These are phyloP conservation scores for Grammomys surdaster DNA, from an alignment of 2,113 vertebrate species.

Conservation along the genomic window DNA sequence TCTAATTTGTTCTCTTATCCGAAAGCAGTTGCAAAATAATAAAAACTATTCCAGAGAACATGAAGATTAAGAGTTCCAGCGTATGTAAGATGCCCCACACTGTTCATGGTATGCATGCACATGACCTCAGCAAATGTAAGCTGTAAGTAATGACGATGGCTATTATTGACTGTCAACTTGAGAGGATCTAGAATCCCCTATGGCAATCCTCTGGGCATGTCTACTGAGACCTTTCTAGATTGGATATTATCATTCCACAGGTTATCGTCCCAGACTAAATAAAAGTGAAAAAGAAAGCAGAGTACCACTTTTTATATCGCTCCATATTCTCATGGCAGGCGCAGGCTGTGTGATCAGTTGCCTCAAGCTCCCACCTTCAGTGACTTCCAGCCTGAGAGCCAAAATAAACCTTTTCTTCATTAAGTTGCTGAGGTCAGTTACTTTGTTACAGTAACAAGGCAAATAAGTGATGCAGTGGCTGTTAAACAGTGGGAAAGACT, in stretches of 20 bases:
- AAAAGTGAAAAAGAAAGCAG: no score
- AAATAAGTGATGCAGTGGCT: background rate
- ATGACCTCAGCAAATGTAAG: conserved; percentile 46
- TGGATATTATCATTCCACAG: background rate
- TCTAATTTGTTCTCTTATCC: background rate
- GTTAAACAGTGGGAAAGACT: background rate
- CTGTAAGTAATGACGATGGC: background rate
- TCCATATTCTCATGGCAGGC: background rate
- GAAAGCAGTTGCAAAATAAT: background rate
- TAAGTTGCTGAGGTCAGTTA: background rate
- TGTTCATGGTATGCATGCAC: background rate
- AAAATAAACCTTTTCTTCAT: background rate
- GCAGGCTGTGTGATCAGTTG: background rate
- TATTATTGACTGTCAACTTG: background rate
- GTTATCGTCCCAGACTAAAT: background rate
- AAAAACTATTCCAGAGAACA: background rate
- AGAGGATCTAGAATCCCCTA: background rate
- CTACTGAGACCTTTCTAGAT: background rate
- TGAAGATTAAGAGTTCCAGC: background rate
- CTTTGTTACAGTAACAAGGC: background rate
- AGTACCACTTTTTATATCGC: background rate
- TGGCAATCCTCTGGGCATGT: background rate
- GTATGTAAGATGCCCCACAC: background rate
- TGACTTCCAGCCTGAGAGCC: background rate
- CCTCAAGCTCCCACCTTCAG: background rate